phyloP scores from a whole-genome alignment of 2,113 vertebrate genomes.

The Panthera uncia region DNA sequence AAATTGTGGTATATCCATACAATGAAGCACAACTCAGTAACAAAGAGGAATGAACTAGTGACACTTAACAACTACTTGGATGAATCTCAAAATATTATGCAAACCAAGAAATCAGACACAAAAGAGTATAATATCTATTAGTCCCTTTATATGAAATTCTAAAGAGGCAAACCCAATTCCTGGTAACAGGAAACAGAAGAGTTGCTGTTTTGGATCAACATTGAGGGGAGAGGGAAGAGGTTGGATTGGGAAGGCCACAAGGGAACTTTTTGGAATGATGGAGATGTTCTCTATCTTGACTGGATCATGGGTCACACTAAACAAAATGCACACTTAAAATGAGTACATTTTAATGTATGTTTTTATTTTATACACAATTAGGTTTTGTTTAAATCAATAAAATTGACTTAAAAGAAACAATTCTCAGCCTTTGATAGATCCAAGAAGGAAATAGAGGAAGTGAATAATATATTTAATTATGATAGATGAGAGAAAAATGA shows the following conservation, averaged over 20 bases:
- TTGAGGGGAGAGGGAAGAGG: background rate
- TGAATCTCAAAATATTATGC: background rate
- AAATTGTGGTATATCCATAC: background rate
- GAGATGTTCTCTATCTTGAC: background rate
- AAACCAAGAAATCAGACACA: background rate
- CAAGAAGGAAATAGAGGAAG: slow-evolving; percentile 12
- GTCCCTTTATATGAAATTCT: background rate
- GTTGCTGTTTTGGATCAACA: background rate
- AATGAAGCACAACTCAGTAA: background rate
- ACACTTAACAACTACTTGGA: background rate
- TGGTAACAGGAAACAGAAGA: background rate
- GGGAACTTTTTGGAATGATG: background rate
- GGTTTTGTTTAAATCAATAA: background rate
- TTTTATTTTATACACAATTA: background rate
- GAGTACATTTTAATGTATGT: background rate
- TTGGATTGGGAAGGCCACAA: background rate
- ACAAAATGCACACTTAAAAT: background rate
- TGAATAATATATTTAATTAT: background rate
- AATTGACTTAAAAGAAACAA: background rate
- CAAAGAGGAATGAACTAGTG: background rate
- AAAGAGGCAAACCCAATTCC: background rate
- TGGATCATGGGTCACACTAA: background rate
- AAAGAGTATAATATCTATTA: background rate
- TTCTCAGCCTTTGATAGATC: background rate
- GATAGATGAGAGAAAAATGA: background rate